Evolutionary conservation across 2,797 vertebrate genomes (phyloP), one percentile per base, ranked within the genome.

Genomic region (Sitta carolinensis): DNA sequence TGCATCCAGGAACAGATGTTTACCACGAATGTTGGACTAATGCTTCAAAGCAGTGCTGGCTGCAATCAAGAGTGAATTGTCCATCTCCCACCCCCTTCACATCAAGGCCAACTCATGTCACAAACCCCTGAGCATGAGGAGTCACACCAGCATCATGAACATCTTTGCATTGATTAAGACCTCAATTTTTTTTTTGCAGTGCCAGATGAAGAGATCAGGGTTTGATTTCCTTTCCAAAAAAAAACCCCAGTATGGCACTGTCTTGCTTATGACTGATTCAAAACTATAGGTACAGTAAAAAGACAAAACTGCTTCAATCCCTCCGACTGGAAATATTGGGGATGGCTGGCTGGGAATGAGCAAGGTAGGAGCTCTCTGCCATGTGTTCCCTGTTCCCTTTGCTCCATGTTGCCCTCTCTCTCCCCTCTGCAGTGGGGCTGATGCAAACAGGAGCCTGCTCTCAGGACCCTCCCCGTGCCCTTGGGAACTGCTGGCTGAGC

Each of bases 241-340:
- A 8, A 45, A 43, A n/a, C n/a, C n/a, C 0, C 1, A 17, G 21
- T 11, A 9, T 5, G 45, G 57, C 34, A 27, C 0, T 1, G 17
- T 45, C 66, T 38, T 59, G 52, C 43, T 58, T 21, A 5, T 26
- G 40, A 45, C 1, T 25, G 50, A 50, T 59, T 48, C 23, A 27
- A 30, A 81, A 34, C 19, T 21, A 32, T 2, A 78, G 7, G 52
- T 23, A 20, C 11, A 59, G 19, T 22, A 77, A 55, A 52, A 75
- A 72, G 30, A 34, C 50, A 23, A 59, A 43, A 62, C 9, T 70
- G 13, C 26, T 74, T 59, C 61, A 34, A 2, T 32, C 45, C 7
- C 10, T 93, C 16, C n/a, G 61, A 2, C 42, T 22, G 30, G 55
- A 52, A 69, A 38, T 12, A 22, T 0, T 21, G 4, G 29, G n/a